Conservation (phyloP, 2,113 vertebrate species). For the Rhabdornis inornatus region DNA sequence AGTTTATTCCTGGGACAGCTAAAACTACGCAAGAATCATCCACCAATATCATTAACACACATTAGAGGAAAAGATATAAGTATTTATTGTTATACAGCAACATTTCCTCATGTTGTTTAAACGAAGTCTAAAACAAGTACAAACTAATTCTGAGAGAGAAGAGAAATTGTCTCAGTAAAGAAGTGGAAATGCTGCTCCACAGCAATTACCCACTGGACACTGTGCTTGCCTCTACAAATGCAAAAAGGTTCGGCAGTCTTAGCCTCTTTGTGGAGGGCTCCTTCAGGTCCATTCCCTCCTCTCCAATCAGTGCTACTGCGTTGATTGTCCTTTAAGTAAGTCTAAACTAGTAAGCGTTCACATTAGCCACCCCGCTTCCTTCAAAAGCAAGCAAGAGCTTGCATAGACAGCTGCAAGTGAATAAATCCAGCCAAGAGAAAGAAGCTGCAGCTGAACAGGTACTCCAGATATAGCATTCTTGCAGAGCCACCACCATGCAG, state of each 20-base stretch:
- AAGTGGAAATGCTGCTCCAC: not conserved
- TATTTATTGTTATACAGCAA: not conserved
- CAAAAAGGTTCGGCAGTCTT: not conserved
- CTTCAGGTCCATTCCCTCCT: not conserved
- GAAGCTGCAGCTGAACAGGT: not conserved
- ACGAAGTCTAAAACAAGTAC: not conserved
- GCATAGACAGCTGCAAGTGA: not conserved
- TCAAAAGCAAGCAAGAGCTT: not conserved
- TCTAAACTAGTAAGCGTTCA: too few species aligned
- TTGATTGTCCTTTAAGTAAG: rapidly evolving
- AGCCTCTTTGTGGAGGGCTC: not conserved
- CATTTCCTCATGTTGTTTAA: not conserved
- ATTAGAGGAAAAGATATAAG: not conserved
- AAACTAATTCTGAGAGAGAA: not conserved
- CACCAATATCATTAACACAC: not conserved
- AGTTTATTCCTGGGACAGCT: not conserved
- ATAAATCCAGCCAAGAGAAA: not conserved
- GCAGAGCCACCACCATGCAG: not conserved
- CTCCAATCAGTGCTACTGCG: not conserved
- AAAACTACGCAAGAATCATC: not conserved
- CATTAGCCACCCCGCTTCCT: rapidly evolving
- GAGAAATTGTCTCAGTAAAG: not conserved
- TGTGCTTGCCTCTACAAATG: not conserved
- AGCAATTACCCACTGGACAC: not conserved
- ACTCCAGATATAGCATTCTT: not conserved